These are phyloP conservation scores for Scatophagus argus DNA, from an alignment of 2,113 vertebrate species.

Conservation along the genomic window DNA sequence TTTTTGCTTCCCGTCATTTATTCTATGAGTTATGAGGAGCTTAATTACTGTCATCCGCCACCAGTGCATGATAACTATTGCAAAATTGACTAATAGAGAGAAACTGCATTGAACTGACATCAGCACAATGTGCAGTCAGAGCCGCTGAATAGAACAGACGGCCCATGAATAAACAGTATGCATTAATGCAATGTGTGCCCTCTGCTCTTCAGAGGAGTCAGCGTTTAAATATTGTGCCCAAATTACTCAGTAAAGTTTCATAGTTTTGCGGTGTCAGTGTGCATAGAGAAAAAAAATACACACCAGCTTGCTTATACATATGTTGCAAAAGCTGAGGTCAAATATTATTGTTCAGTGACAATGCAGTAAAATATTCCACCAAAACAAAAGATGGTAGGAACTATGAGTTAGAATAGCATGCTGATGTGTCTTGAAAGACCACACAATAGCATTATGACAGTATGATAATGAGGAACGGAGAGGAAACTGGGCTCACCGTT, in stretches of 20 bases:
- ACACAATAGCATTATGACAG: conserved; percentile 15
- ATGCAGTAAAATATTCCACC: not conserved
- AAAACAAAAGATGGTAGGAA: not conserved
- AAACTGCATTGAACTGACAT: conserved; percentile 30
- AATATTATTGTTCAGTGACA: not conserved
- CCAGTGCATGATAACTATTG: conserved; percentile 1
- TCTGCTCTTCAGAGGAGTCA: not conserved
- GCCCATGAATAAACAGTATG: not conserved
- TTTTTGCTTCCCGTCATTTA: not conserved
- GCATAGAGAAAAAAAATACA: not conserved
- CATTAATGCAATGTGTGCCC: not conserved
- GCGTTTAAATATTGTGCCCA: not conserved
- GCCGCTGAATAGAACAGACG: not conserved
- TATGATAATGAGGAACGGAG: conserved; percentile 18
- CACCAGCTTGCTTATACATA: not conserved
- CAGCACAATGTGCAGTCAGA: conserved; percentile 19
- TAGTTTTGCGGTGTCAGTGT: not conserved
- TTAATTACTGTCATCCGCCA: not conserved
- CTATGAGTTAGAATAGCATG: not conserved
- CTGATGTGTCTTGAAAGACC: conserved; percentile 16
- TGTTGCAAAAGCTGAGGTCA: not conserved
- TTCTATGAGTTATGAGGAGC: not conserved
- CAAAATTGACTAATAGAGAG: conserved; percentile 8
- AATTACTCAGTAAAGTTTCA: not conserved
- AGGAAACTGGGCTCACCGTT: not conserved